Percentiles rank a stretch among this genome's conserved stretches.
Evolutionary conservation across 2,797 vertebrate genomes (phyloP).

Genomic region (Neosalanx taihuensis): DNA sequence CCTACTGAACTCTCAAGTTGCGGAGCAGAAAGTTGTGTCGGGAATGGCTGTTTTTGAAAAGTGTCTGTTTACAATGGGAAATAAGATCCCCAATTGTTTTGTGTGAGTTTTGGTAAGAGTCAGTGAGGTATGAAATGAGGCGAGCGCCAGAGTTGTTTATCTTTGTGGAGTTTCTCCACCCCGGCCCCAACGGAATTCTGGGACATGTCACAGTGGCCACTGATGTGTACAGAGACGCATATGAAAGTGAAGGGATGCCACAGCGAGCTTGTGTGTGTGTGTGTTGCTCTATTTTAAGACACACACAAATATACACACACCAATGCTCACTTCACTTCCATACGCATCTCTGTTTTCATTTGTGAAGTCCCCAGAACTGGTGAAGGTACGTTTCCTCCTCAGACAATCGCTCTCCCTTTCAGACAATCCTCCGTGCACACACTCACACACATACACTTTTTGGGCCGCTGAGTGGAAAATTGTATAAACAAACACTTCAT

Average conservation of each 20-base stretch:
- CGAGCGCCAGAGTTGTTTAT: constrained; percentile 58
- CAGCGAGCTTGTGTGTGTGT: constrained; percentile 17
- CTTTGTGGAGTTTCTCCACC: constrained; percentile 46
- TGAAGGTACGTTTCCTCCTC: constrained; percentile 27
- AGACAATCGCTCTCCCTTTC: constrained; percentile 40
- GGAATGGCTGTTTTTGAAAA: constrained; percentile 36
- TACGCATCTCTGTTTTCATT: background rate
- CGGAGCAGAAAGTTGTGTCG: constrained; percentile 36
- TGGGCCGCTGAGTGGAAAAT: constrained; percentile 70
- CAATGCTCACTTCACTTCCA: constrained; percentile 28
- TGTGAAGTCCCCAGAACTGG: background rate
- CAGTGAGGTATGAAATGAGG: constrained; percentile 64
- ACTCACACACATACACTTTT: constrained; percentile 68
- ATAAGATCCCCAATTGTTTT: constrained; percentile 53
- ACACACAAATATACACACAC: background rate
- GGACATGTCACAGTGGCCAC: constrained; percentile 43
- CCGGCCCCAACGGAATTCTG: constrained; percentile 48
- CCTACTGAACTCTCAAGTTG: constrained; percentile 18
- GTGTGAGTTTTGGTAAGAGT: constrained; percentile 51
- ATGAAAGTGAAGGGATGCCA: constrained; percentile 10
- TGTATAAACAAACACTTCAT: constrained; percentile 72
- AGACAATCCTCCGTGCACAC: constrained; percentile 62
- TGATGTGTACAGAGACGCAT: constrained; percentile 34
- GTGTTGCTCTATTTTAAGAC: background rate
- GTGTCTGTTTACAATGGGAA: constrained; percentile 40